These are phyloP conservation scores for Cynopterus brachyotis DNA, from an alignment of 2,113 vertebrate genomes.

Conservation along the genomic window DNA sequence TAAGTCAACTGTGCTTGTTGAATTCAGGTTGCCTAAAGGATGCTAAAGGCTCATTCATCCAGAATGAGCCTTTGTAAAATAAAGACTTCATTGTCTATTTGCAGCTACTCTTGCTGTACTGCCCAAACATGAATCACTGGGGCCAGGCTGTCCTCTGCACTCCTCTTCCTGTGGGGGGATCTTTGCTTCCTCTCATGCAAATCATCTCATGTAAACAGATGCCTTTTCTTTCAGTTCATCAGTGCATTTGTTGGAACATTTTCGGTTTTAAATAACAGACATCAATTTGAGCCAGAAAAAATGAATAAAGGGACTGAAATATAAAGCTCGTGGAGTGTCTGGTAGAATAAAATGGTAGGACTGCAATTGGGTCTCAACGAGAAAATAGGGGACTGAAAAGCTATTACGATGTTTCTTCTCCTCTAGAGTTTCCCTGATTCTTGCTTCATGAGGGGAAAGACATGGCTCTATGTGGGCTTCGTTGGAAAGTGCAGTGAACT, in stretches of 20 bases:
- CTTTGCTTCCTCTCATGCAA: constrained; percentile 3
- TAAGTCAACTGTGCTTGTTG: not conserved
- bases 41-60: not conserved
- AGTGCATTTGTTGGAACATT: constrained; percentile 31
- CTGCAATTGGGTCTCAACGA: not conserved
- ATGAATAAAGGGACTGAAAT: not conserved
- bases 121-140: not conserved
- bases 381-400: not conserved
- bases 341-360: not conserved
- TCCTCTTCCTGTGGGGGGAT: not conserved
- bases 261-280: constrained; percentile 40
- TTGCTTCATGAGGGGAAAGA: not conserved
- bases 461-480: not conserved
- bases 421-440: not conserved
- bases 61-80: not conserved
- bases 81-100: not conserved
- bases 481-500: not conserved
- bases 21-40: not conserved
- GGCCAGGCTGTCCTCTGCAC: not conserved
- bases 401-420: not conserved
- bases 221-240: constrained; percentile 36
- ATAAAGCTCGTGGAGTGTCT: not conserved
- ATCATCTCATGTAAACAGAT: constrained; percentile 10
- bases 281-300: not conserved
- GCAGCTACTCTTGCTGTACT: not conserved